Conservation (phyloP, 2,113 vertebrate genomes). For the Daboia siamensis region DNA sequence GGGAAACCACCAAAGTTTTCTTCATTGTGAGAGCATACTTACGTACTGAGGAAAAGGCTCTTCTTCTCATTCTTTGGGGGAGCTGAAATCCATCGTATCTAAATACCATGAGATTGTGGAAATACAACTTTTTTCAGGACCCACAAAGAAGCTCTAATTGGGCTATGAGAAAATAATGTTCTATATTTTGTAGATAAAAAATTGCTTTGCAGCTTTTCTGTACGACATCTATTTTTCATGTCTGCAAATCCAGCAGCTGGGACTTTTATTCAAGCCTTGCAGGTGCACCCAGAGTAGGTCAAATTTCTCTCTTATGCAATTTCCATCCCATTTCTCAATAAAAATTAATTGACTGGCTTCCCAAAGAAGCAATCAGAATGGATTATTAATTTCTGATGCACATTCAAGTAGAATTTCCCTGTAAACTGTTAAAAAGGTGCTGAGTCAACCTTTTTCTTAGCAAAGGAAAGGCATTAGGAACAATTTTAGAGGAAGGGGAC, state of each 20-base stretch:
- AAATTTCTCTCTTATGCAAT: constrained; percentile 2
- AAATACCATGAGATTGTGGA: neutral
- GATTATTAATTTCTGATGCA: neutral
- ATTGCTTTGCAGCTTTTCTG: constrained; percentile 22
- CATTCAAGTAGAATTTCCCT: neutral
- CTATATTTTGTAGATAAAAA: neutral
- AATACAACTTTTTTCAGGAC: neutral
- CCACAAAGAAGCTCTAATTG: neutral
- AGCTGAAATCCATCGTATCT: neutral
- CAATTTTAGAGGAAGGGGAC: neutral
- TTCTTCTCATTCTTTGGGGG: neutral
- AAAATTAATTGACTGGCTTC: neutral
- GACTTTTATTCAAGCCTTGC: constrained; percentile 51
- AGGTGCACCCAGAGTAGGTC: constrained; percentile 53
- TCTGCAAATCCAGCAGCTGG: constrained; percentile 6
- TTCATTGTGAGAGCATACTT: neutral
- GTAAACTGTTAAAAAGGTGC: constrained; percentile 2
- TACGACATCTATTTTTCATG: constrained; percentile 2
- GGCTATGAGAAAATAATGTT: neutral
- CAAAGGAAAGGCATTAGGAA: neutral
- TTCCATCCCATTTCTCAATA: neutral
- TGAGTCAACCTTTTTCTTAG: neutral
- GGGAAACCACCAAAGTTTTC: neutral
- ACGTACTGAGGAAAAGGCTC: neutral
- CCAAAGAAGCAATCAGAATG: neutral